Evolutionary conservation across 1,140 invertebrate species (phyloP), one percentile per base, ranked within the genome.

Genomic region (Bombus huntii): DNA sequence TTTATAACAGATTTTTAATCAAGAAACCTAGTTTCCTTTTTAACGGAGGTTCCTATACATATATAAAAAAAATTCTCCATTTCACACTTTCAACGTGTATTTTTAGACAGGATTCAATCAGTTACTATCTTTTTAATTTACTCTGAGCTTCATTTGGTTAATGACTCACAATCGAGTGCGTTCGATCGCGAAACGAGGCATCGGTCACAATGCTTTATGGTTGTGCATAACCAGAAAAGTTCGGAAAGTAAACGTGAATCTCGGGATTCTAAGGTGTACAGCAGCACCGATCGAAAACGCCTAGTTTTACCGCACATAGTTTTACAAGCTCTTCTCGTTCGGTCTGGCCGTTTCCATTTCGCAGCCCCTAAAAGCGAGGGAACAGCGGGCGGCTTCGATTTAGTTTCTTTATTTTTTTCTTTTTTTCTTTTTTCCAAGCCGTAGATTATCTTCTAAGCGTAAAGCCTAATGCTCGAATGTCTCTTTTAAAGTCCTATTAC

Each of bases 231-330:
- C 34, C 78, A 81, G 70, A 68, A 81, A 81, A 80, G 57, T 81
- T 85, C 83, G 83, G 78, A 85, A 85, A 81, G 6, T 85, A 81
- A 81, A 81, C 78, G 78, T 81, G 76, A 47, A 81, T 57, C 78
- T 31, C 65, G 28, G 65, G 37, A 83, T 83, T 10, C 59, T 85
- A 81, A 47, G 22, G n/a, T 68, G 39, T 68, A 66, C 34, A 78
- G 39, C 47, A 70, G 70, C 70, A 81, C 77, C 83, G 66, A 66
- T 66, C 18, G 42, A 62, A 85, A 47, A 78, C 74, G 25, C 28
- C 74, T 83, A 78, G 31, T 31, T 31, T 34, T 44, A 28, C 28
- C 66, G 42, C 68, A 47, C 66, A 65, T 13, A 34, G 25, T 71
- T 72, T 65, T 44, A 37, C 53, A 75, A 81, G 76, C 66, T 73